A percentile compares a stretch with the other conserved stretches of the same genome.
Conservation (phyloP, 1,140 invertebrate species). For the Rhopalosiphum padi region DNA sequence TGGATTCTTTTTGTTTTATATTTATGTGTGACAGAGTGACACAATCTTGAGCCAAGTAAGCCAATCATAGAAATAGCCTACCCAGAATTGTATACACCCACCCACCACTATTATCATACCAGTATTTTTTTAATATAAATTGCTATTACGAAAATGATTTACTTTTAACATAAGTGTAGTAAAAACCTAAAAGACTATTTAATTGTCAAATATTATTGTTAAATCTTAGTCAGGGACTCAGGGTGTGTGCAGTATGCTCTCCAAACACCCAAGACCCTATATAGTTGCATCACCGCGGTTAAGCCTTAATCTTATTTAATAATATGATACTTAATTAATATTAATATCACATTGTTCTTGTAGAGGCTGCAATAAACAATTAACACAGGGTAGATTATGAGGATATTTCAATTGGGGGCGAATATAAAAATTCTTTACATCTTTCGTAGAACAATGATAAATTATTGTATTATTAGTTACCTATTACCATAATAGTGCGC, state of each 20-base stretch:
- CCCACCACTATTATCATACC: neutral
- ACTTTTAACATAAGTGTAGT: neutral
- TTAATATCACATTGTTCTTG: neutral
- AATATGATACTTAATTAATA: neutral
- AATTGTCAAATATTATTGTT: neutral
- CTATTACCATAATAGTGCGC: neutral
- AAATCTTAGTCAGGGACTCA: neutral
- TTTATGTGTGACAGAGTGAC: neutral
- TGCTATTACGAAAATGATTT: neutral
- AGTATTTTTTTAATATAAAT: neutral
- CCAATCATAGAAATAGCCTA: neutral
- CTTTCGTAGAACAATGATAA: neutral
- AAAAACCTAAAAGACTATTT: neutral
- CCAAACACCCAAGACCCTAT: no score
- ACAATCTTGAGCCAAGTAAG: neutral
- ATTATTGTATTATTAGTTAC: neutral
- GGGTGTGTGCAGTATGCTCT: no score
- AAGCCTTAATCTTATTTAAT: neutral
- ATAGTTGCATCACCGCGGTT: neutral
- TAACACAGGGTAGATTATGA: constrained; percentile 4
- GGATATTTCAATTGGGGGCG: neutral
- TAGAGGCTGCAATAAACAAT: constrained; percentile 19
- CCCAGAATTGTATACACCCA: neutral
- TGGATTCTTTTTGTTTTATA: neutral
- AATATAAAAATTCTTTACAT: neutral